phyloP scores from a whole-genome alignment of 2,113 vertebrate species.

The Formicarius rufipectus region DNA sequence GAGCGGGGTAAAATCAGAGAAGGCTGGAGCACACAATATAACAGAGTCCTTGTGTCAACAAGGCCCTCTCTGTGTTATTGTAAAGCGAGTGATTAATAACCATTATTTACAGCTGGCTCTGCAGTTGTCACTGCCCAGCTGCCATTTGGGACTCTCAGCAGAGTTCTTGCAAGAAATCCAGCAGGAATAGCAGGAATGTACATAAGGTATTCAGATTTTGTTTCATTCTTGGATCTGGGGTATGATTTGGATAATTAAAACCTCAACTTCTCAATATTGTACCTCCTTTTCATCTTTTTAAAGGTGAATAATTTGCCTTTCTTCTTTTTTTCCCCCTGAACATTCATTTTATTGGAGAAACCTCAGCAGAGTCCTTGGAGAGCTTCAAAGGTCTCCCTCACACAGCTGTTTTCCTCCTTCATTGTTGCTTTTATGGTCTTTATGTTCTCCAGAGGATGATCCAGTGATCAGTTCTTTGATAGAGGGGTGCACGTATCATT shows the following conservation, averaged over 20 bases:
- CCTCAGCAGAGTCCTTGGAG: background rate
- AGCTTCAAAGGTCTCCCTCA: background rate
- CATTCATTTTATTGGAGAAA: background rate
- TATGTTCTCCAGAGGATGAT: background rate
- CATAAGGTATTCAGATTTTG: background rate
- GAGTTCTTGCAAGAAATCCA: background rate
- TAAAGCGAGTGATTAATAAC: constrained; percentile 1
- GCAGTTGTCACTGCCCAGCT: background rate
- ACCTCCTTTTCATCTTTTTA: background rate
- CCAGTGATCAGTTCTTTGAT: background rate
- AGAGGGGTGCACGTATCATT: accelerated
- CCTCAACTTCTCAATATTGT: background rate
- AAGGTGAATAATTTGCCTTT: background rate
- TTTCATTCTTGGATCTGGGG: background rate
- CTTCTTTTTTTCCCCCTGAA: background rate
- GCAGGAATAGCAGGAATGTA: background rate
- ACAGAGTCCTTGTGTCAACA: background rate
- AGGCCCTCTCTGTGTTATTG: background rate
- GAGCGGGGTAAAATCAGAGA: background rate
- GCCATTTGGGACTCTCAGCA: background rate
- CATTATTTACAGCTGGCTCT: constrained; percentile 7
- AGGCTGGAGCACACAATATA: background rate
- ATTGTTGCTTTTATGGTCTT: background rate
- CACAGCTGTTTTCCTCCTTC: background rate
- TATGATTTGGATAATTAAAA: background rate